Base-by-base conservation (phyloP, 1,140 invertebrate species). In the Drosophila ananassae region DNA sequence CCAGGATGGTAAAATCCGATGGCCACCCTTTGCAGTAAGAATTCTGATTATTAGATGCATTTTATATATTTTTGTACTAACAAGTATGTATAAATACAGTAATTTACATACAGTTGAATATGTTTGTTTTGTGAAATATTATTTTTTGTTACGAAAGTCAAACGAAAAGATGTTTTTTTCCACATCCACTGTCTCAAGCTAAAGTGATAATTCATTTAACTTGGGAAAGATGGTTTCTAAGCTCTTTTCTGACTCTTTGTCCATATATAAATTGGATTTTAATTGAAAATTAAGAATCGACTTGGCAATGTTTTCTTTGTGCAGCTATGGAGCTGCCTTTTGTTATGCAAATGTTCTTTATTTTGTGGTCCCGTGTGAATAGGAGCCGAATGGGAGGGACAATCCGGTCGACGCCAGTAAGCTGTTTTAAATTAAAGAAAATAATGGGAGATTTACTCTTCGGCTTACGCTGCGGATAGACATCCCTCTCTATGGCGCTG, bases 271-370 rank as follows among this genome's bases (percentile, higher is more conserved):
- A 85, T 85, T 87, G 81, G 81, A 87, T 85, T 85, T 85, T 87
- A 85, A 85, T 85, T 85, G 82, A 81, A 85, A 85, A 87, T 85
- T 85, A 85, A 81, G 82, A 85, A 85, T 85, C 82, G 81, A 81
- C 81, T 85, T 87, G 85, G 82, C 78, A 77, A 85, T 85, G 78
- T 85, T 85, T 85, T 77, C 61, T 78, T 87, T 87, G 78, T 87
- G 81, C 81, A 74, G 74, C 74, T 58, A 67, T 56, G 72, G 61
- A 73, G 41, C 56, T 59, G 73, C 61, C 81, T 87, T 85, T 85
- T 85, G 81, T 85, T 81, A 85, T 85, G 81, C 81, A 87, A 85
- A 85, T 85, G 68, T 63, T 62, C 66, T 48, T 56, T 69, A 57
- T 69, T 37, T 78, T 75, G 71, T 64, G 57, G 67, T 52, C 64